These are phyloP conservation scores for Cheilosia urbana DNA, from an alignment of 2,888 invertebrate species.

Conservation along the genomic window DNA sequence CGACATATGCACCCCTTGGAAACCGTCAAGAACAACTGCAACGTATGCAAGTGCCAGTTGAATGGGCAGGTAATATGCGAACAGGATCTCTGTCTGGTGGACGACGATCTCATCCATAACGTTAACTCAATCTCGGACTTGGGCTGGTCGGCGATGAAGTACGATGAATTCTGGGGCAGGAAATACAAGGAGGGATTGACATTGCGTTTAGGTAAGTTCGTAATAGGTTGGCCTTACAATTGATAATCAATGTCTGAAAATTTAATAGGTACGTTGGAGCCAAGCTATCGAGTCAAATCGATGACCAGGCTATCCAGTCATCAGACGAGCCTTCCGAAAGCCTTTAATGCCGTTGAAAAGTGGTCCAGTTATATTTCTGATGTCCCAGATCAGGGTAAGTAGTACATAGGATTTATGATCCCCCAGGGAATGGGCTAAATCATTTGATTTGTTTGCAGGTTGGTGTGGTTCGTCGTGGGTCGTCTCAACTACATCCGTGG, in stretches of 20 bases:
- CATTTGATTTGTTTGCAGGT: slow-evolving; percentile 79
- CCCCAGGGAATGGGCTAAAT: background rate
- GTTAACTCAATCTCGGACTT: slow-evolving; percentile 86
- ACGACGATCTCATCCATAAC: slow-evolving; percentile 87
- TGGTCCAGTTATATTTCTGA: slow-evolving; percentile 91
- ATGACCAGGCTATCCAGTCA: slow-evolving; percentile 82
- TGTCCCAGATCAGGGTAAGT: slow-evolving; percentile 89
- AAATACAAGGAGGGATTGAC: slow-evolving; percentile 92
- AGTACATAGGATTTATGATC: background rate
- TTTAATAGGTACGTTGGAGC: slow-evolving; percentile 81
- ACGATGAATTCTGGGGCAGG: slow-evolving; percentile 92
- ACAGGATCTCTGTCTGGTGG: slow-evolving; percentile 90
- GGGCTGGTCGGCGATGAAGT: slow-evolving; percentile 93
- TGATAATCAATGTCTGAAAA: background rate
- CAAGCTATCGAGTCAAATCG: slow-evolving; percentile 82
- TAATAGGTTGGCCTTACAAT: background rate
- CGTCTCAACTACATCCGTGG: slow-evolving; percentile 92
- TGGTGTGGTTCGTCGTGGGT: slow-evolving; percentile 97
- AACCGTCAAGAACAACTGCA: slow-evolving; percentile 87
- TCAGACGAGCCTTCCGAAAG: slow-evolving; percentile 85
- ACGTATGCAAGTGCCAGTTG: slow-evolving; percentile 87
- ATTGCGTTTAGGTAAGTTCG: slow-evolving; percentile 88
- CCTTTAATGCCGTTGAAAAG: slow-evolving; percentile 90
- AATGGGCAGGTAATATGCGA: slow-evolving; percentile 86
- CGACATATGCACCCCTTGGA: slow-evolving; percentile 85